These are phyloP conservation scores for Microctenopoma steveboyesi DNA, from an alignment of 2,797 vertebrate species.

Conservation along the genomic window DNA sequence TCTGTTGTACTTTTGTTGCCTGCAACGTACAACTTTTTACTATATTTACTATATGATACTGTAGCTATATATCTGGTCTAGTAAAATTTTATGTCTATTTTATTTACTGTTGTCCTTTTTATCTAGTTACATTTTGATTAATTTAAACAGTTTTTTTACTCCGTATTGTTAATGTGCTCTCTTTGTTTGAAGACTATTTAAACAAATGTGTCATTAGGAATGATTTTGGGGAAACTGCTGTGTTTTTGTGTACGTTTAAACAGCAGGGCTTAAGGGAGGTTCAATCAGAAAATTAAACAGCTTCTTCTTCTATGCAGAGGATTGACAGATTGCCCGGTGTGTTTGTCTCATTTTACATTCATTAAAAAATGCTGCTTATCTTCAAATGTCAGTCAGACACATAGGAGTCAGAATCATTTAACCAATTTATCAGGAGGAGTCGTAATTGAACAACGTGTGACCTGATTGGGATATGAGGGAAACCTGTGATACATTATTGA, in stretches of 20 bases:
- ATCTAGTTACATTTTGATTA: too few species aligned
- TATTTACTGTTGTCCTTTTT: not conserved
- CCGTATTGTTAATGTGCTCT: not conserved
- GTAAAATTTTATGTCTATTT: not conserved
- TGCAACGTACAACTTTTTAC: too few species aligned
- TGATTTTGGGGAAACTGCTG: not conserved
- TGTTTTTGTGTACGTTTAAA: slow-evolving; percentile 3
- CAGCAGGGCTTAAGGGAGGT: not conserved
- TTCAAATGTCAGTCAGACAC: slow-evolving; percentile 57
- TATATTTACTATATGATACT: too few species aligned
- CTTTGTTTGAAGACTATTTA: not conserved
- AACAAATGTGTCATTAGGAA: slow-evolving; percentile 2
- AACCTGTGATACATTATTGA: slow-evolving; percentile 8
- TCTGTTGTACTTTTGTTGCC: too few species aligned
- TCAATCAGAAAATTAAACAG: not conserved
- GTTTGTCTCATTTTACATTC: slow-evolving; percentile 39
- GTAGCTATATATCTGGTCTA: too few species aligned
- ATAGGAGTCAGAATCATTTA: slow-evolving; percentile 40
- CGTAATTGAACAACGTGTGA: slow-evolving; percentile 35
- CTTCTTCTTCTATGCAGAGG: slow-evolving; percentile 19
- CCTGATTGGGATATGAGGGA: slow-evolving; percentile 15
- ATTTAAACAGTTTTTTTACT: too few species aligned
- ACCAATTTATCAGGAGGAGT: slow-evolving; percentile 39
- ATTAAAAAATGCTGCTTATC: slow-evolving; percentile 51
- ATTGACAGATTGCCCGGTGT: slow-evolving; percentile 23